Evolutionary conservation across 2,888 invertebrate genomes (phyloP), one percentile per base, ranked within the genome.

Genomic region (Lymantria monacha): DNA sequence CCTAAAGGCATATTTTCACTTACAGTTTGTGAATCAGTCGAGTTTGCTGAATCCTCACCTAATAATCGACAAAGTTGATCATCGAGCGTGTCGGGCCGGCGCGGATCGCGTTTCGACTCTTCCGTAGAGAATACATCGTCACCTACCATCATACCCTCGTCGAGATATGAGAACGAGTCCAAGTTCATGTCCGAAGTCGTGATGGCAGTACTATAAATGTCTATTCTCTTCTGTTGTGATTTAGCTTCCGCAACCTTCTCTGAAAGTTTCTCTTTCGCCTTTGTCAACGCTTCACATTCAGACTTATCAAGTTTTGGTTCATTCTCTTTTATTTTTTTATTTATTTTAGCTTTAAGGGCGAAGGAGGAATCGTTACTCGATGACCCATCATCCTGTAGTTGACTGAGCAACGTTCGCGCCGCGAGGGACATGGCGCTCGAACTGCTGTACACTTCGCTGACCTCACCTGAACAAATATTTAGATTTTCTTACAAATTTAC

Each of bases 161-260:
- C 90, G 56, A 92, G 72, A 66, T 92, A 92, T 59, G 92, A 85
- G 70, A 92, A 92, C 69, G 91, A 87, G 59, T 92, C 92, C 59
- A 93, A 74, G 66, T 92, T 91, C 44, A 93, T 92, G 44, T 92
- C 92, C 0, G 92, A 80, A 40, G 92, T 82, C 42, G 87, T 87
- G 52, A 93, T 85, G 40, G 92, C 91, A 15, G 92, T 91, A 58
- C 91, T 92, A 71, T 92, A 93, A 31, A 93, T 83, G 68, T 93
- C 92, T 77, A 92, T 86, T 63, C 91, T 72, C 59, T 83, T 85
- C 72, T 82, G 87, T 57, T 81, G 85, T 49, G 88, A 87, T 51
- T 74, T 83, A 46, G 83, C 84, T 57, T 87, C 87, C 2, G 85
- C 83, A 31, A 90, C 89, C 58, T 90, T 91, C 68, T 90, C 83